A percentile compares a stretch with the other conserved stretches of the same genome.
phyloP scores from a whole-genome alignment of 2,888 invertebrate species.

The Lissonota sp. region DNA sequence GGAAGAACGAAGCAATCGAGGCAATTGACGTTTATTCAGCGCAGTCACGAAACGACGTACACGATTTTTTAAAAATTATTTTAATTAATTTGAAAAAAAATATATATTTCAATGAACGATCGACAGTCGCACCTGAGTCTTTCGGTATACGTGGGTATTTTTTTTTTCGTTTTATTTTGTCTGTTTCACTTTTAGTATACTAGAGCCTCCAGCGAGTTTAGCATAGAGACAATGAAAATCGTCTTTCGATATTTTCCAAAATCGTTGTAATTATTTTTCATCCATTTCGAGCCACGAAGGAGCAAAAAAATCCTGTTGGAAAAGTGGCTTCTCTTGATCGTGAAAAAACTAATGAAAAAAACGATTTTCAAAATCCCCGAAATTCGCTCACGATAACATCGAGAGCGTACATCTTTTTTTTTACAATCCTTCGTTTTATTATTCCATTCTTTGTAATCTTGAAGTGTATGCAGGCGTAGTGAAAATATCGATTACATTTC shows the following conservation, averaged over 20 bases:
- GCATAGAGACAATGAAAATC: constrained; percentile 33
- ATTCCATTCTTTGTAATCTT: constrained; percentile 56
- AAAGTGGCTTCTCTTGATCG: constrained; percentile 45
- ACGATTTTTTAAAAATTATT: constrained; percentile 51
- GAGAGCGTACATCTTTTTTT: constrained; percentile 58
- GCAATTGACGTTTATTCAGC: constrained; percentile 50
- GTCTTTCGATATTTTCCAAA: constrained; percentile 35
- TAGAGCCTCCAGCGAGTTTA: constrained; percentile 74
- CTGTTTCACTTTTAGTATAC: constrained; percentile 78
- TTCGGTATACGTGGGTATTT: constrained; percentile 82
- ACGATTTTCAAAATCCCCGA: constrained; percentile 34
- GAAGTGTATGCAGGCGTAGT: constrained; percentile 78
- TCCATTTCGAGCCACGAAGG: constrained; percentile 36
- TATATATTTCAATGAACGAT: constrained; percentile 61
- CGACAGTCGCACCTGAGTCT: constrained; percentile 81
- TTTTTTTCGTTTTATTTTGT: constrained; percentile 56
- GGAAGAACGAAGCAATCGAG: constrained; percentile 49
- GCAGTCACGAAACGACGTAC: constrained; percentile 61
- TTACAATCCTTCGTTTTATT: constrained; percentile 50
- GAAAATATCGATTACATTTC: constrained; percentile 80
- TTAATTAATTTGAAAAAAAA: constrained; percentile 65
- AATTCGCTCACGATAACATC: constrained; percentile 46
- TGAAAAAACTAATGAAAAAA: constrained; percentile 21
- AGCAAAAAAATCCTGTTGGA: constrained; percentile 31
- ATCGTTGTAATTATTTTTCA: constrained; percentile 42